Evolutionary conservation across 2,797 vertebrate species (phyloP), one percentile per base, ranked within the genome.

Genomic region (Limnodromus scolopaceus): DNA sequence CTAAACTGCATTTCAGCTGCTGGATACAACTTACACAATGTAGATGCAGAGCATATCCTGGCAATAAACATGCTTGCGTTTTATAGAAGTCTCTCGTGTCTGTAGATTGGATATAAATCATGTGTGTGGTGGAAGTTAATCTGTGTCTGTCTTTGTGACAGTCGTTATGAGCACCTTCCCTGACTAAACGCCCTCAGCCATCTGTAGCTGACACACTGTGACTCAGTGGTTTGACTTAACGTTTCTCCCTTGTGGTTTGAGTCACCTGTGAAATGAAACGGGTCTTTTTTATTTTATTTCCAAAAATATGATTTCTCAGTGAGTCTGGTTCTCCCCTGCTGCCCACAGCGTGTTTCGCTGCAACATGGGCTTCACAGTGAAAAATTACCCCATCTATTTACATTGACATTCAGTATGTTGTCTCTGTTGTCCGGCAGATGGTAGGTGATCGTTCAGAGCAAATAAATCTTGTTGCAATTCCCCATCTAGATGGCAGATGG

Each of bases 401-500:
- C 13, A 19, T 3, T 28, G 72, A 32, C 41, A 3, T 55, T 85
- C 34, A 46, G 71, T 48, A 6, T 58, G 84, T 24, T 77, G 79
- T 48, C 13, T 86, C 61, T n/a, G 0, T 63, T 90, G 84, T 91
- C 64, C 84, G 28, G 70, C 93, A 83, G 66, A 48, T 81, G 95
- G 91, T 64, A 92, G 57, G 65, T 16, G 49, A 19, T 24, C 2
- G 55, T 68, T 85, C 58, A 53, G 77, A 87, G 58, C 55, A 39
- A 51, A 85, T 68, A 18, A 58, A 79, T 93, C 28, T 55, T 36
- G 74, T 1, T 97, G 87, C 46, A 97, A 1, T 97, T 96, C 95
- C 66, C 65, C 34, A 27, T 80, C 32, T 84, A 39, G 63, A 75
- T 94, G 92, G 97, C 95, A 97, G 95, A 39, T 96, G 96, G 93